Base-by-base conservation (phyloP, 2,113 vertebrate genomes). In the Scytalopus superciliaris region DNA sequence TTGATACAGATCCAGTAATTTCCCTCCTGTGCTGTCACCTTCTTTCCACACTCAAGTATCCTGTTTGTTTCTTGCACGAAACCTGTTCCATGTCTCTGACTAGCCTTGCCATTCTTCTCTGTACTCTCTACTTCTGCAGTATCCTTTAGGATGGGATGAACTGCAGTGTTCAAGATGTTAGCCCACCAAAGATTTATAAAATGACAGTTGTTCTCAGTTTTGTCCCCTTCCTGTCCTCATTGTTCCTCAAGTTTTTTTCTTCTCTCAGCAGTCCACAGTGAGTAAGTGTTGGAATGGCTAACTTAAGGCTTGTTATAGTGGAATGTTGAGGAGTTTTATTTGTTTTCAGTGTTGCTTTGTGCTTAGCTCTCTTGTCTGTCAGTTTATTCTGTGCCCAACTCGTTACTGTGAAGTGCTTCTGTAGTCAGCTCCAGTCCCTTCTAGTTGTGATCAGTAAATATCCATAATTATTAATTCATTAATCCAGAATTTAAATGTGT, bases 241-340 rank as follows among this genome's bases (percentile, higher is more conserved):
- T 88, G 45, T 93, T 93, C 88, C 72, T 94, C 87, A 90, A 88
- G 85, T 92, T 94, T 64, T 96, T 95, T 93, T 81, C 83, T 92
- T 90, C 68, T 97, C 84, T 81, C 88, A 88, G 90, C 88, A 84
- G 88, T 77, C 33, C 79, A 75, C 92, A 96, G 85, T 93, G 69
- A 87, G 96, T 96, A 96, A 91, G 47, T 84, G 68, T 90, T 84
- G 80, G 79, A 90, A 86, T 81, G 86, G 68, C 94, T 86, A 55
- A 63, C 42, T 67, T 84, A 30, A 86, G 64, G 69, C 78, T 93
- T 91, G 55, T 63, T 62, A 7, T 14, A 89, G 70, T 88, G 78
- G 50, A 94, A 69, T 94, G 70, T 49, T 93, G 90, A 91, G 49
- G 66, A 53, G 14, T 52, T 94, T 75, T 68, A 44, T 42, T 94